These are phyloP conservation scores for Bellardia pandia DNA, from an alignment of 2,888 invertebrate species.

Conservation along the genomic window DNA sequence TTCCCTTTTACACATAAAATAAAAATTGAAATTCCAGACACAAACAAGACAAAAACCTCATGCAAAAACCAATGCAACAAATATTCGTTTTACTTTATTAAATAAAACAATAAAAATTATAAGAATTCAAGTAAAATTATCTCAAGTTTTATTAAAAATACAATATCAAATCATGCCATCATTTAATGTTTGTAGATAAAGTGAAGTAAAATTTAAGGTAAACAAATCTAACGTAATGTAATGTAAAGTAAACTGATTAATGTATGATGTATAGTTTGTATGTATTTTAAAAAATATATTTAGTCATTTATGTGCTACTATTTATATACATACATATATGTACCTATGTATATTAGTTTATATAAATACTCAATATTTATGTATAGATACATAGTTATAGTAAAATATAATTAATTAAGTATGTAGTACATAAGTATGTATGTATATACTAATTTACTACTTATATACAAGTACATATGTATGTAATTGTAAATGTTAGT, in stretches of 20 bases:
- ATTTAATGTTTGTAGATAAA: background rate
- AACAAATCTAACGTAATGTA: background rate
- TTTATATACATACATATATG: background rate
- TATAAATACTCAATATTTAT: background rate
- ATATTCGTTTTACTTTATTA: background rate
- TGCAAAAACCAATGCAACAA: background rate
- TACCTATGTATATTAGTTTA: background rate
- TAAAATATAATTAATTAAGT: background rate
- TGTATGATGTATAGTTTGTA: conserved; percentile 35
- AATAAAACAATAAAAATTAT: background rate
- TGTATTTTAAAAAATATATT: conserved; percentile 14
- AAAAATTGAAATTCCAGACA: background rate
- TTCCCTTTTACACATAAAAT: conserved; percentile 6
- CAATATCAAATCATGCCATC: background rate
- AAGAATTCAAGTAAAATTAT: conserved; percentile 8
- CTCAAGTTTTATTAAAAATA: background rate
- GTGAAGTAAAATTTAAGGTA: conserved; percentile 16
- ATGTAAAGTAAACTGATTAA: conserved; percentile 31
- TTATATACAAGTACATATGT: background rate
- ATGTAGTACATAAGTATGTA: too few species aligned
- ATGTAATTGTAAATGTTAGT: conserved; percentile 60
- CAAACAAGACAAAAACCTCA: conserved; percentile 4
- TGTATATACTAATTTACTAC: too few species aligned
- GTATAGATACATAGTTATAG: background rate
- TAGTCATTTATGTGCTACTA: background rate